phyloP scores from a whole-genome alignment of 2,797 vertebrate species.

The Distichodus sexfasciatus region DNA sequence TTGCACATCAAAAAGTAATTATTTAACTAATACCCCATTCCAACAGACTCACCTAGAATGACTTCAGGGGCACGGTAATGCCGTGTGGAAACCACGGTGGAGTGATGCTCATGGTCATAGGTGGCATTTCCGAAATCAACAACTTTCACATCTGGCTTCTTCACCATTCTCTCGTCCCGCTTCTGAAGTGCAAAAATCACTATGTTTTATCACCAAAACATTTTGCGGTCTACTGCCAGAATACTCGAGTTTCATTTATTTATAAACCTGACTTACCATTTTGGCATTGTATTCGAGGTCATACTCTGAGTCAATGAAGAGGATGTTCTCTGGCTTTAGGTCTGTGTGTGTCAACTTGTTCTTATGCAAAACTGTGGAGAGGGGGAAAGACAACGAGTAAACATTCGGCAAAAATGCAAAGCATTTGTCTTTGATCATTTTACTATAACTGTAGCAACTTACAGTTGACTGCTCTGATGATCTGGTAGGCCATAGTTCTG shows the following conservation, averaged over 20 bases:
- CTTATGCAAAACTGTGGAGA: slow-evolving; percentile 84
- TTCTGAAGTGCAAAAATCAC: slow-evolving; percentile 64
- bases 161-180: slow-evolving; percentile 78
- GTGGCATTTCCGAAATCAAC: slow-evolving; percentile 95
- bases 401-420: too few relatives aligned
- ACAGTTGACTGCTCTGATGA: slow-evolving; percentile 92
- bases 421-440: too few relatives aligned
- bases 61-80: slow-evolving; percentile 95
- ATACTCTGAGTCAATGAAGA: slow-evolving; percentile 88
- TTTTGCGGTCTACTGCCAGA: too few relatives aligned
- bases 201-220: not conserved
- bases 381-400: not conserved
- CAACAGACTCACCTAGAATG: slow-evolving; percentile 80
- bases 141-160: slow-evolving; percentile 87
- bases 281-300: slow-evolving; percentile 76
- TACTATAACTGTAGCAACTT: too few relatives aligned
- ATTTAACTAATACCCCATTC: too few relatives aligned
- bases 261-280: slow-evolving; percentile 67
- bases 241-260: not conserved
- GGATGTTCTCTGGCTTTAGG: slow-evolving; percentile 95
- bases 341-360: slow-evolving; percentile 96
- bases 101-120: slow-evolving; percentile 90
- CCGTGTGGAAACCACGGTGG: slow-evolving; percentile 89
- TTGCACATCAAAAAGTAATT: not conserved
- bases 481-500: slow-evolving; percentile 88